Evolutionary conservation across 2,113 vertebrate genomes (phyloP).

Genomic region (Brachypodius melanocephalos): DNA sequence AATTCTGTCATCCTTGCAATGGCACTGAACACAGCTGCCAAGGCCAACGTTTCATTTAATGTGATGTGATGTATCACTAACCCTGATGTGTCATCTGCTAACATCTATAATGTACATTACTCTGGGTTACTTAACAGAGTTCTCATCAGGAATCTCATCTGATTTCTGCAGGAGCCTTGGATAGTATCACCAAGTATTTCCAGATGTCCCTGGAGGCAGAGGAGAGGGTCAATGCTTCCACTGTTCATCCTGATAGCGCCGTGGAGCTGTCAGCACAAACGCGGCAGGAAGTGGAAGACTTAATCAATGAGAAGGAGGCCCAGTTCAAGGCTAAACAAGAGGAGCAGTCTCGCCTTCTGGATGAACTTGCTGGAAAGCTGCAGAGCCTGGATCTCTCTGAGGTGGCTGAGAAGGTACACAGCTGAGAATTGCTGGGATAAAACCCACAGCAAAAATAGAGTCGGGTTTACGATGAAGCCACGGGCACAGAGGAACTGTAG

Average conservation of each 20-base stretch:
- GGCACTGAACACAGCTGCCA: not conserved
- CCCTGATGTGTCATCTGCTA: not conserved
- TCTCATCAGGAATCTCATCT: not conserved
- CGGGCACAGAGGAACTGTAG: fast-evolving
- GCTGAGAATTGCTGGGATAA: not conserved
- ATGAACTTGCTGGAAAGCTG: constrained; percentile 88
- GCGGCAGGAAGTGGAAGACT: constrained; percentile 79
- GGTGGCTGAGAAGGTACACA: constrained; percentile 80
- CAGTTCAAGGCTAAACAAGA: constrained; percentile 81
- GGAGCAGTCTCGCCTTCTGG: constrained; percentile 84
- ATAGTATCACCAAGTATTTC: constrained; percentile 88
- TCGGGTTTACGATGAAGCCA: fast-evolving
- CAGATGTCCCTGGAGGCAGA: constrained; percentile 88
- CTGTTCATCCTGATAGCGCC: constrained; percentile 64
- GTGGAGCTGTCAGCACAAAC: constrained; percentile 77
- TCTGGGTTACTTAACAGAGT: not conserved
- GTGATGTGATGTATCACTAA: not conserved
- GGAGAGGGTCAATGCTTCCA: constrained; percentile 83
- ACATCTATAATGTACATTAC: not conserved
- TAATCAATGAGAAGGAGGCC: constrained; percentile 77
- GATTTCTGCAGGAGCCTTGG: constrained; percentile 83
- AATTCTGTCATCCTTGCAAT: not conserved
- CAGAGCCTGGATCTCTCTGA: constrained; percentile 87
- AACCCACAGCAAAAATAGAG: not conserved
- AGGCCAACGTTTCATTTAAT: not conserved